Evolutionary conservation across 2,888 invertebrate genomes (phyloP), one percentile per base, ranked within the genome.

Genomic region (Dasypogon diadema): DNA sequence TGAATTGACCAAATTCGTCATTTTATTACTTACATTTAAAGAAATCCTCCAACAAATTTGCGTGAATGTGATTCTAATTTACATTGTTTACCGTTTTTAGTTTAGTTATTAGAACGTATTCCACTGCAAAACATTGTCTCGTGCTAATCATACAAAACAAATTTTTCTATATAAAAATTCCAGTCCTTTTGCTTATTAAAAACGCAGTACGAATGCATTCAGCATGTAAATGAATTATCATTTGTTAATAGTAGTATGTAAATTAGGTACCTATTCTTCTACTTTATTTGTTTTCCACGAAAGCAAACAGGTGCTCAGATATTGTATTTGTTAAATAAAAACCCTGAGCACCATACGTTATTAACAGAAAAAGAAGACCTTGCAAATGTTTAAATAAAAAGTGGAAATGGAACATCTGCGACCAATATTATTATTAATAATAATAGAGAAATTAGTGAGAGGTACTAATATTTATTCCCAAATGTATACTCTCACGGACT

Each of bases 271-370:
- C 54, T 54, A 16, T 24, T 65, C 24, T 48, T 63, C 63, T 63
- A 37, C 10, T 63, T 24, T 24, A 48, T 68, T 54, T 21, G 18
- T 16, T 70, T 70, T 70, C 14, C 5, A 14, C 12, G 16, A 51
- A 54, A 30, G 54, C n/a, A 70, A 34, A 70, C 34, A 54, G 48
- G 42, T 70, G 70, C 54, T 54, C 70, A 30, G 54, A 34, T 30
- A 70, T 54, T 70, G 70, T 54, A 70, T 70, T 70, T 70, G 70
- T 70, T 70, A 54, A 70, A 54, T 51, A 70, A 70, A 54, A 54
- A 70, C n/a, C 30, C 70, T 70, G 70, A 22, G 70, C 51, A 54
- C 30, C 34, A 6, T 24, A 26, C 51, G 54, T 54, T 70, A 70
- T 30, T 54, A 21, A 54, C 30, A 56, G 14, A 26, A 26, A 56